Evolutionary conservation across 2,113 vertebrate species (phyloP).

Genomic region (Pygoscelis antarcticus): DNA sequence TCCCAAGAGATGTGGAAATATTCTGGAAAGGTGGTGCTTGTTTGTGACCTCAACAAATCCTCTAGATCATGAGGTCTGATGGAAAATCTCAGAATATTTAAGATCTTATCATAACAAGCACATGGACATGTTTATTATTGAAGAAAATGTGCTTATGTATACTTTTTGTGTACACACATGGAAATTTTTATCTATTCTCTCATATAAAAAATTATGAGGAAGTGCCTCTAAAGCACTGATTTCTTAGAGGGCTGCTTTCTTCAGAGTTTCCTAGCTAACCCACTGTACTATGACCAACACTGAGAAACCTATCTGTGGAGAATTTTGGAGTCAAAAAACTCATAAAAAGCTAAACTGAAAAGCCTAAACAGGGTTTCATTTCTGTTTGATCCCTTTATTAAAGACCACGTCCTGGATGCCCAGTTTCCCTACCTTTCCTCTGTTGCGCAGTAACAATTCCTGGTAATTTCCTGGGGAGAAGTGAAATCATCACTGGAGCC

Average conservation of each 20-base stretch:
- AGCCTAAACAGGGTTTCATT: background rate
- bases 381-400: background rate
- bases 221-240: background rate
- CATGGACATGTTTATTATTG: background rate
- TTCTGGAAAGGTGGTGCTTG: rapidly evolving
- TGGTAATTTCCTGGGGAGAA: background rate
- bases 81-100: background rate
- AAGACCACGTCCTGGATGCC: background rate
- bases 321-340: background rate
- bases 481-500: background rate
- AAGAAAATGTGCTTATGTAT: background rate
- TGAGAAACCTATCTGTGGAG: background rate
- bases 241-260: background rate
- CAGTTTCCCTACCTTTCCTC: background rate
- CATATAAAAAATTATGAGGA: background rate
- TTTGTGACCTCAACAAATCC: background rate
- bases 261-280: background rate
- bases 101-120: background rate
- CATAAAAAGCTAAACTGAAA: background rate
- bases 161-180: background rate
- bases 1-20: background rate
- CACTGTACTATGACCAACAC: background rate
- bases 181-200: background rate
- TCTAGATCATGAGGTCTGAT: background rate
- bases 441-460: background rate